phyloP scores from a whole-genome alignment of 2,113 vertebrate genomes.

The Noctilio leporinus region DNA sequence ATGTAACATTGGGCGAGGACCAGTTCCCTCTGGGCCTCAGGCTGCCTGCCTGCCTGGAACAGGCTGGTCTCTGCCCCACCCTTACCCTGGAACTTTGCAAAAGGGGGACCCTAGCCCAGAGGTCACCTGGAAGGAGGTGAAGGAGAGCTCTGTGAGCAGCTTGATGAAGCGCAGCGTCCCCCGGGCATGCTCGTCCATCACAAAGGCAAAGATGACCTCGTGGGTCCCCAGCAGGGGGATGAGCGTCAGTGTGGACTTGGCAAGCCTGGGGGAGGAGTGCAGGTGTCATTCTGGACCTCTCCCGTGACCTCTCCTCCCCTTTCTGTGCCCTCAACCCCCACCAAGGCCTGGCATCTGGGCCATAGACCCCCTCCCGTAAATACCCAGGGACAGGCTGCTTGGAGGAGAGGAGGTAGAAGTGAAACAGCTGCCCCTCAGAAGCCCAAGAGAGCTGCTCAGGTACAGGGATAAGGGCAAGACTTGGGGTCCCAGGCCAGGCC shows the following conservation, averaged over 20 bases:
- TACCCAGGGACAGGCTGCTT: neutral
- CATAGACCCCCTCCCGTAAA: neutral
- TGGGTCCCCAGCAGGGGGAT: slow-evolving; percentile 91
- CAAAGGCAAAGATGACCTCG: slow-evolving; percentile 88
- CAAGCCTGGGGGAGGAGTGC: slow-evolving; percentile 76
- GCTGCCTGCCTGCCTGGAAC: neutral
- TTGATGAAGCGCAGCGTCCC: slow-evolving; percentile 85
- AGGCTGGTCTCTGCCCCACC: neutral
- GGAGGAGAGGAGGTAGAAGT: neutral
- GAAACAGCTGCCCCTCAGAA: neutral
- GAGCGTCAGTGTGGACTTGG: slow-evolving; percentile 90
- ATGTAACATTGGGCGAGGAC: no score
- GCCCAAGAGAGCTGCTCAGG: neutral
- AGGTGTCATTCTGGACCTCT: neutral
- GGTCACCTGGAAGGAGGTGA: slow-evolving; percentile 89
- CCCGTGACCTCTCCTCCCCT: neutral
- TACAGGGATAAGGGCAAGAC: neutral
- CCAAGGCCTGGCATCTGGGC: neutral
- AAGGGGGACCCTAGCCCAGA: fast-evolving
- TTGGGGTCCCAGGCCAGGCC: neutral
- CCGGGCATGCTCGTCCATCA: slow-evolving; percentile 84
- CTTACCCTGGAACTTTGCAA: neutral
- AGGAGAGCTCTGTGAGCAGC: slow-evolving; percentile 87
- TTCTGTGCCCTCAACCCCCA: neutral
- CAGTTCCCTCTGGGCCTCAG: neutral